Evolutionary conservation across 2,113 vertebrate genomes (phyloP).

Genomic region (Thermophis baileyi): DNA sequence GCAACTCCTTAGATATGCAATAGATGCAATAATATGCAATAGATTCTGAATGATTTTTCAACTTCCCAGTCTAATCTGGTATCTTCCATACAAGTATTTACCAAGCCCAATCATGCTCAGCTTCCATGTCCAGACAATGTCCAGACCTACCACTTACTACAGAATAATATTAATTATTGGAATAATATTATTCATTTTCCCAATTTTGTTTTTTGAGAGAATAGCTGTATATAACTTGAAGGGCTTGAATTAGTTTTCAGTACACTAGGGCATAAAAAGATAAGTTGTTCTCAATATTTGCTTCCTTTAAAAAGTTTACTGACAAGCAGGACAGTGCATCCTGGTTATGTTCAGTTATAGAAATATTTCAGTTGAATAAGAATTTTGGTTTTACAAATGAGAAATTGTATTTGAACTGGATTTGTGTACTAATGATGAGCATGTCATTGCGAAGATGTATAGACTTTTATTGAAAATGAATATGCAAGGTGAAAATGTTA

Average conservation of each 20-base stretch:
- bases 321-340: background rate
- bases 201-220: background rate
- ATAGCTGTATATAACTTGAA: background rate
- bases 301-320: background rate
- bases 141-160: background rate
- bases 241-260: background rate
- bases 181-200: background rate
- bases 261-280: background rate
- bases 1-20: background rate
- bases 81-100: background rate
- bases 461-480: background rate
- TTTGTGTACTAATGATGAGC: background rate
- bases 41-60: background rate
- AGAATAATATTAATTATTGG: background rate
- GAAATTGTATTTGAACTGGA: background rate
- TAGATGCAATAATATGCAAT: background rate
- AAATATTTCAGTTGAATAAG: background rate
- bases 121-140: background rate
- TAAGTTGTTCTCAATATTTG: background rate
- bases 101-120: background rate
- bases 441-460: background rate
- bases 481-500: background rate
- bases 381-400: background rate
- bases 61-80: background rate
- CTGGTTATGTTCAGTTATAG: background rate